Evolutionary conservation across 2,888 invertebrate genomes (phyloP).

Genomic region (Tortrix viridana): DNA sequence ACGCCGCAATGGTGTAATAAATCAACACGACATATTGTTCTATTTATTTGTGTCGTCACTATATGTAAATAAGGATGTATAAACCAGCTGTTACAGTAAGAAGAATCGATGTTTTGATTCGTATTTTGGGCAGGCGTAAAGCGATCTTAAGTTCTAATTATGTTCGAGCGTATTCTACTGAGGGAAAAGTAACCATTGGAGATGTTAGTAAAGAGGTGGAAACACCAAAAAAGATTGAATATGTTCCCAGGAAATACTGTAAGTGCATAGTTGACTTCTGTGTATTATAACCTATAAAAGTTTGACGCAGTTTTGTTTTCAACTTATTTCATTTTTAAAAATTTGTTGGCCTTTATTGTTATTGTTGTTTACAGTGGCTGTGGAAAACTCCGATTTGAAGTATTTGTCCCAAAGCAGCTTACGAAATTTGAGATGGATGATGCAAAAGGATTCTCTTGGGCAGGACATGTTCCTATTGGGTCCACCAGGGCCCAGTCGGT

Average conservation of each 20-base stretch:
- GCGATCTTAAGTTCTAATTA: slow-evolving; percentile 64
- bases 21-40: slow-evolving; percentile 7
- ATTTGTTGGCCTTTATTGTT: not conserved
- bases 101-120: slow-evolving; percentile 79
- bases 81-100: slow-evolving; percentile 71
- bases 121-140: slow-evolving; percentile 74
- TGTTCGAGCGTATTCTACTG: slow-evolving; percentile 73
- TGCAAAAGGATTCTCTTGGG: slow-evolving; percentile 95
- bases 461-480: slow-evolving; percentile 98
- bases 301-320: slow-evolving; percentile 20
- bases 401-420: slow-evolving; percentile 88
- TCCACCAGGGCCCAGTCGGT: slow-evolving; percentile 91
- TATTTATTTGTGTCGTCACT: slow-evolving; percentile 38
- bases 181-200: slow-evolving; percentile 88
- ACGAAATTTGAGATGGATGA: slow-evolving; percentile 96
- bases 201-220: slow-evolving; percentile 86
- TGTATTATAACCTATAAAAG: slow-evolving; percentile 48
- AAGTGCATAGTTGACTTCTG: slow-evolving; percentile 66
- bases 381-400: slow-evolving; percentile 80
- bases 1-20: slow-evolving; percentile 15
- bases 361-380: slow-evolving; percentile 57
- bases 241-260: slow-evolving; percentile 94
- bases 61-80: slow-evolving; percentile 58
- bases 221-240: slow-evolving; percentile 88
- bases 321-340: not conserved